Conservation (phyloP, 2,113 vertebrate species). For the Drymodes brunneopygia region DNA sequence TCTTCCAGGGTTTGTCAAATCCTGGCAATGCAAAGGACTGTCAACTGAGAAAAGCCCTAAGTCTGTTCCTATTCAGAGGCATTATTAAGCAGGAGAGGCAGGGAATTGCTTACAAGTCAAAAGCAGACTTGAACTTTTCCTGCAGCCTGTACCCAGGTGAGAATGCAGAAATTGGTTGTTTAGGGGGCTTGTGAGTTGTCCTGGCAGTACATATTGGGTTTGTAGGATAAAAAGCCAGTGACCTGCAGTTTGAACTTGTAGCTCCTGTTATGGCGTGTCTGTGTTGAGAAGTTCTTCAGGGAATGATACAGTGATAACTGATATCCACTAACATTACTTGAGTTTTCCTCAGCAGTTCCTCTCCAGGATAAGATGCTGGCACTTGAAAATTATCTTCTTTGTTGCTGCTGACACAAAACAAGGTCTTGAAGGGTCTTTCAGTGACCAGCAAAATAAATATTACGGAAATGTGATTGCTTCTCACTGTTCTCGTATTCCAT, state of each 20-base stretch:
- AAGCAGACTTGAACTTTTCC: background rate
- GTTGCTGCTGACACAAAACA: background rate
- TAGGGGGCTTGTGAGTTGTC: background rate
- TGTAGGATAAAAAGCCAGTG: background rate
- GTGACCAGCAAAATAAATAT: background rate
- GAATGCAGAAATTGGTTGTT: background rate
- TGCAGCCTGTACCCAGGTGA: background rate
- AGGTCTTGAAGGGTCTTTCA: background rate
- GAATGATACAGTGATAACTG: background rate
- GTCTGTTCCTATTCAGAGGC: background rate
- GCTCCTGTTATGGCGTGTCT: background rate
- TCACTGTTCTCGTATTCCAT: fast-evolving
- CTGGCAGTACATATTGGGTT: background rate
- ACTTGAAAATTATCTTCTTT: background rate
- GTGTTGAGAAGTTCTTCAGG: background rate
- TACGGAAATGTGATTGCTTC: background rate
- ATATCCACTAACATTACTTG: background rate
- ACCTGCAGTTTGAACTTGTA: background rate
- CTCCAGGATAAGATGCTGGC: background rate
- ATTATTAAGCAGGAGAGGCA: background rate
- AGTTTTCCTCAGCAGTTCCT: background rate
- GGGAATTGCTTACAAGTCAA: background rate
- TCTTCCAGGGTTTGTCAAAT: background rate
- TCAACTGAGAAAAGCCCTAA: background rate
- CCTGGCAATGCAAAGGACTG: background rate